These are phyloP conservation scores for Hemistola chrysoprasaria DNA, from an alignment of 2,888 invertebrate genomes.

Conservation along the genomic window DNA sequence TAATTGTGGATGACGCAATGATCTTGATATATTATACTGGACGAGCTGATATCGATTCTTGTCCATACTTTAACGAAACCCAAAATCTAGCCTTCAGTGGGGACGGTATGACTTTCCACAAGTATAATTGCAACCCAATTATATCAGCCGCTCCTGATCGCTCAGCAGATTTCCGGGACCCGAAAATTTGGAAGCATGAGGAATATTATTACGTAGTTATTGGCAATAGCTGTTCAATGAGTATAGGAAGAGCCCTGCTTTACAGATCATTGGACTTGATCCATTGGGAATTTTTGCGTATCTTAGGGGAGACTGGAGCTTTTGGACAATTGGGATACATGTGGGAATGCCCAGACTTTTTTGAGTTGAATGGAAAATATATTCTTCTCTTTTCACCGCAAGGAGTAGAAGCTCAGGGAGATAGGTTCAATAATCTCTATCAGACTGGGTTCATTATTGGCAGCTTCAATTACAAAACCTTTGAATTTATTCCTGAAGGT, in stretches of 20 bases:
- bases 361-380: slow-evolving; percentile 66
- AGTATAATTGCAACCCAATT: slow-evolving; percentile 69
- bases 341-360: slow-evolving; percentile 81
- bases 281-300: slow-evolving; percentile 61
- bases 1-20: slow-evolving; percentile 56
- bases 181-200: slow-evolving; percentile 69
- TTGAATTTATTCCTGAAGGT: slow-evolving; percentile 56
- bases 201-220: slow-evolving; percentile 68
- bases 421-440: slow-evolving; percentile 62
- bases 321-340: slow-evolving; percentile 63
- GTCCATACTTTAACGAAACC: slow-evolving; percentile 56
- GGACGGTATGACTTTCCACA: slow-evolving; percentile 65
- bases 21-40: slow-evolving; percentile 70
- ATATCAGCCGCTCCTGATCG: slow-evolving; percentile 54
- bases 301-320: slow-evolving; percentile 54
- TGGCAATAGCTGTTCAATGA: slow-evolving; percentile 56
- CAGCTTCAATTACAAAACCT: slow-evolving; percentile 63
- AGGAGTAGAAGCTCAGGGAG: slow-evolving; percentile 61
- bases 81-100: slow-evolving; percentile 67
- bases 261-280: slow-evolving; percentile 65
- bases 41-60: slow-evolving; percentile 39
- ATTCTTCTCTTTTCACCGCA: slow-evolving; percentile 72
- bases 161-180: slow-evolving; percentile 74
- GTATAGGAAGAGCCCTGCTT: slow-evolving; percentile 59
- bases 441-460: slow-evolving; percentile 75